Percentiles rank a stretch among this genome's conserved stretches.
These are phyloP conservation scores for Hycleus cichorii DNA, from an alignment of 1,140 invertebrate genomes.

Conservation along the genomic window DNA sequence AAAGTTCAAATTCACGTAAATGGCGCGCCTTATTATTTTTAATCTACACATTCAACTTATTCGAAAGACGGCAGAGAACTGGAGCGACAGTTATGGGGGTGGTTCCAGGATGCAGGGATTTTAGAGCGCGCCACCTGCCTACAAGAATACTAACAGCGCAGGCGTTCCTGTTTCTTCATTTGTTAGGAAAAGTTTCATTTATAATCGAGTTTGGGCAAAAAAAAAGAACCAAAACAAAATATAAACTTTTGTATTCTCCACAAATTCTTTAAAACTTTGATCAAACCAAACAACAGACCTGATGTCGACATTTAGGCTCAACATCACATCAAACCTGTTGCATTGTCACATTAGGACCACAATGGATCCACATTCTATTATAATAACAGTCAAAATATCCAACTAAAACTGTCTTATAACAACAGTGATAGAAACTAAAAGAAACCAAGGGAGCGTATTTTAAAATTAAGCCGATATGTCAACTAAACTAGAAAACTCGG, in stretches of 20 bases:
- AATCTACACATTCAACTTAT: conserved; percentile 9
- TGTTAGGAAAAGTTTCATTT: conserved; percentile 14
- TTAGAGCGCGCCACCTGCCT: conserved; percentile 30
- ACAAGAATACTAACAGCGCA: conserved; percentile 32
- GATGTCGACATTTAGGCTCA: conserved; percentile 3
- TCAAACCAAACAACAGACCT: conserved; percentile 2
- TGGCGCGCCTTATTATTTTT: conserved; percentile 13
- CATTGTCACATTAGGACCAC: not conserved
- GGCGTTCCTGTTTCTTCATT: conserved; percentile 13
- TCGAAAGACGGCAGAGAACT: conserved; percentile 19
- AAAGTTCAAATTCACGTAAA: conserved; percentile 8
- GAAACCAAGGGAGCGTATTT: too few species aligned
- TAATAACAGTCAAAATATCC: too few species aligned
- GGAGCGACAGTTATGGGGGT: conserved; percentile 15
- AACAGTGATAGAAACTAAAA: too few species aligned
- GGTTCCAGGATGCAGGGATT: conserved; percentile 28
- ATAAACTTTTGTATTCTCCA: conserved; percentile 8
- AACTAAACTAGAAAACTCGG: too few species aligned
- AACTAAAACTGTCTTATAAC: too few species aligned
- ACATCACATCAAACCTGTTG: conserved; percentile 8
- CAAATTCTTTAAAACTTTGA: conserved; percentile 1
- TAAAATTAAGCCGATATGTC: too few species aligned
- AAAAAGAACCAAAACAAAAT: not conserved
- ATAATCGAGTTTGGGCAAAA: not conserved
- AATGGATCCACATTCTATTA: too few species aligned